phyloP scores from a whole-genome alignment of 2,888 invertebrate species.

The Diloba caeruleocephala region DNA sequence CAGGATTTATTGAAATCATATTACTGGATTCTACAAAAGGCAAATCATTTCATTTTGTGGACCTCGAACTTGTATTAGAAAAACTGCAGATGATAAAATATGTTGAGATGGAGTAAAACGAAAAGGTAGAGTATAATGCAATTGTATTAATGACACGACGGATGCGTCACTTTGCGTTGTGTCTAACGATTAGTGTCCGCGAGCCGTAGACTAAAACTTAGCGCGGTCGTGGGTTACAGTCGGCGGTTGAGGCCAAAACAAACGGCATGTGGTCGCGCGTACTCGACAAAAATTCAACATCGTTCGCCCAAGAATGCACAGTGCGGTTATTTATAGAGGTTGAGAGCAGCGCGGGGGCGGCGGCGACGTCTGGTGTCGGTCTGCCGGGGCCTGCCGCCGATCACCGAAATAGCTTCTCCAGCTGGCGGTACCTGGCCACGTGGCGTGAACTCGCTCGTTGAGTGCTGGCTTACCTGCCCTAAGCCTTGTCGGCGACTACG shows the following conservation, averaged over 20 bases:
- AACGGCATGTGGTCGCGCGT: slow-evolving; percentile 87
- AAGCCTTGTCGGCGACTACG: slow-evolving; percentile 35
- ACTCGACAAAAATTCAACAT: slow-evolving; percentile 89
- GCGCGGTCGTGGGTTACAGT: slow-evolving; percentile 46
- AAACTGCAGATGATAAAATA: background rate
- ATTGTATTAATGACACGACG: slow-evolving; percentile 16
- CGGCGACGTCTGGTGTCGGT: slow-evolving; percentile 89
- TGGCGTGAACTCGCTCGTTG: slow-evolving; percentile 71
- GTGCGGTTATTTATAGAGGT: slow-evolving; percentile 86
- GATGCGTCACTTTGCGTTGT: slow-evolving; percentile 26
- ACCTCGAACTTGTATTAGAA: background rate
- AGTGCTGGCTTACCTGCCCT: slow-evolving; percentile 67
- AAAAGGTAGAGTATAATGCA: slow-evolving; percentile 2
- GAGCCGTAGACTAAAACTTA: slow-evolving; percentile 27
- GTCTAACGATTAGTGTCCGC: slow-evolving; percentile 12
- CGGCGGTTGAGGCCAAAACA: slow-evolving; percentile 81
- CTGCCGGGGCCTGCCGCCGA: slow-evolving; percentile 90
- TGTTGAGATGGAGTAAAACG: background rate
- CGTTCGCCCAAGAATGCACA: slow-evolving; percentile 89
- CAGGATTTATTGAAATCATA: no score
- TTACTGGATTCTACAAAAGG: no score
- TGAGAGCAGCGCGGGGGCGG: slow-evolving; percentile 88
- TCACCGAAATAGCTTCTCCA: slow-evolving; percentile 88
- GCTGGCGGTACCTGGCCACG: slow-evolving; percentile 87
- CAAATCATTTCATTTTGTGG: background rate